Evolutionary conservation across 2,113 vertebrate genomes (phyloP), one percentile per base, ranked within the genome.

Genomic region (Nannospalax galili): DNA sequence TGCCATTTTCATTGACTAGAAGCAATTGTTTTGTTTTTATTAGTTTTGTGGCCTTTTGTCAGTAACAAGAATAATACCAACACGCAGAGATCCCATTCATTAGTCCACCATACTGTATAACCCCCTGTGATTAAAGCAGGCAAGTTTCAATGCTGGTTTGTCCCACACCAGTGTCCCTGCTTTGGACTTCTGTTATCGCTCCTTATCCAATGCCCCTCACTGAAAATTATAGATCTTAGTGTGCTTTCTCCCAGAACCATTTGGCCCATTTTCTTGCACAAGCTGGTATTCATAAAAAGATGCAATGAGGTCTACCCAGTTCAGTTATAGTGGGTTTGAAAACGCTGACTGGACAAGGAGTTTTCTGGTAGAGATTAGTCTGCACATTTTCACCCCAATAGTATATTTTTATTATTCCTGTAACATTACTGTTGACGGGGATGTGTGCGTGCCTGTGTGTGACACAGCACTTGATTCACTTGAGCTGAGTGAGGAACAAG

Each of bases 21-120:
- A 89, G 10, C 16, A 81, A 85, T 35, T 87, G 35, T 77, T 84
- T 94, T 70, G 62, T 64, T 94, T 84, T 79, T 65, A 86, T 79
- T 92, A 75, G 35, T 4, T 69, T 32, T 67, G 15, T 3, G 87
- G 16, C 20, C 48, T 89, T 89, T 45, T 65, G 22, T 73, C 26
- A 84, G 30, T 80, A 70, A 82, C 15, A 62, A 58, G 69, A 88
- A 69, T 20, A 32, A 26, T 42, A 85, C 26, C 70, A 73, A 32
- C 28, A 87, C 77, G 72, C 69, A 28, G 56, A 26, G 79, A 14
- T 88, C 7, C 35, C 1, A 11, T 60, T 91, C 78, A 75, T 87
- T 82, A 91, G 35, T 72, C 30, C 56, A 65, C 24, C 12, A 5
- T 7, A 28, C 5, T 37, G n/a, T 65, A 62, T 1, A 67, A 37